A percentile compares a stretch with the other conserved stretches of the same genome.
Conservation (phyloP, 2,888 invertebrate genomes). For the Fragum fragum region DNA sequence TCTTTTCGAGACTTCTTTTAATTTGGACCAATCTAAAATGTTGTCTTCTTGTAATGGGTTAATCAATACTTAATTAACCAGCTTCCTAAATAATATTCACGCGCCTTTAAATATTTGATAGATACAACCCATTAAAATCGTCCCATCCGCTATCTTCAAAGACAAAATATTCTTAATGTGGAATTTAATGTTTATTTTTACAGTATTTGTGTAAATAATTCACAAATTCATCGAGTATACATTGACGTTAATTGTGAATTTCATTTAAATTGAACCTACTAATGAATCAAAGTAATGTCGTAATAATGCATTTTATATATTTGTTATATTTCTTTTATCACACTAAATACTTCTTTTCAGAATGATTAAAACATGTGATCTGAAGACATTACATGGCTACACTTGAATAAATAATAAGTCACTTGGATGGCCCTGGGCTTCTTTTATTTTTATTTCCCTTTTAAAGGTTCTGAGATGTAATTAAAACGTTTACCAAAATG, state of each 20-base stretch:
- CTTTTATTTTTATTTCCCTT: too few species aligned
- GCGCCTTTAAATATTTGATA: slow-evolving; percentile 21
- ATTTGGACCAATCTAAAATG: too few species aligned
- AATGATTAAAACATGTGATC: slow-evolving; percentile 14
- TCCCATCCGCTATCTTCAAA: slow-evolving; percentile 32
- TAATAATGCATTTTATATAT: slow-evolving; percentile 5
- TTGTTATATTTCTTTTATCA: slow-evolving; percentile 7
- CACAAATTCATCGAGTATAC: slow-evolving; percentile 30
- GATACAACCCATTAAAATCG: slow-evolving; percentile 19
- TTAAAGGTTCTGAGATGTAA: too few species aligned
- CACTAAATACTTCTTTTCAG: background rate
- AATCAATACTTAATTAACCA: background rate
- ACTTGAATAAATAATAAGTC: slow-evolving; percentile 16
- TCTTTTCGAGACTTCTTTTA: too few species aligned
- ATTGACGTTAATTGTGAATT: slow-evolving; percentile 14
- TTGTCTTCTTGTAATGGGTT: too few species aligned
- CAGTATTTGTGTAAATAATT: slow-evolving; percentile 44
- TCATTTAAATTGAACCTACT: slow-evolving; percentile 4
- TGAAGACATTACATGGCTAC: background rate
- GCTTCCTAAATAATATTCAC: background rate
- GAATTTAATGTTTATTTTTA: slow-evolving; percentile 36
- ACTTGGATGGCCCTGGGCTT: background rate
- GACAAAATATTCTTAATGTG: slow-evolving; percentile 31
- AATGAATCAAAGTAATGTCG: slow-evolving; percentile 8
- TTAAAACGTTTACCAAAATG: too few species aligned